Evolutionary conservation across 92 coral and sea anemone species (phyloP), one percentile per base, ranked within the genome.

Genomic region (Siderastrea radians): DNA sequence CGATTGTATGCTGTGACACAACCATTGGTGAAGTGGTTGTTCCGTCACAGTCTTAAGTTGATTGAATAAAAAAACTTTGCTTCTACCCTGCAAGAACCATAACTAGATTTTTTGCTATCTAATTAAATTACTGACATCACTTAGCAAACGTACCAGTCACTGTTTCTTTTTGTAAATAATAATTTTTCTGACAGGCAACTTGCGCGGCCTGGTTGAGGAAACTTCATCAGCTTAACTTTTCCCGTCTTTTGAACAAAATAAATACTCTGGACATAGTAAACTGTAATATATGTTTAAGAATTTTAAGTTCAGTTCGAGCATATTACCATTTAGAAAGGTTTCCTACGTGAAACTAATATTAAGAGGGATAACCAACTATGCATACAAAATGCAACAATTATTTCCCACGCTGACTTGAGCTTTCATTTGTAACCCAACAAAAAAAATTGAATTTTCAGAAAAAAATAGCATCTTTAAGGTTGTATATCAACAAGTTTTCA

Each of bases 201-300:
- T 48, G 16, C 47, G 15, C 57, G 78, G 70, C 86, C 86, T 45
- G 55, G 55, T 50, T 45, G 2, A 57, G 75, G 72, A 46, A 74
- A 84, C 87, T 84, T 19, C 57, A 62, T 49, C 63, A 48, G 73
- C 74, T 72, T 15, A 49, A 51, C 72, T 72, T 7, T 61, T 16
- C 69, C 63, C 63, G 67, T 70, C 49, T 57, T 60, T 59, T 72
- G 52, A 74, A 49, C 72, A 84, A 84, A 72, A 84, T 84, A 84
- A 84, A 84, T 84, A 84, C 72, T 74, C 62, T 84, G 51, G 81
- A 84, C 13, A 17, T 53, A 49, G 47, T 72, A 83, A 12, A 68
- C 54, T 69, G 5, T 50, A 7, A 50, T 52, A 49, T 45, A 53
- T 75, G 64, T n/a, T 46, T 82, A 82, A 47, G 46, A 71, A 57